Conservation (phyloP, 2,797 vertebrate species). For the Champsocephalus gunnari region DNA sequence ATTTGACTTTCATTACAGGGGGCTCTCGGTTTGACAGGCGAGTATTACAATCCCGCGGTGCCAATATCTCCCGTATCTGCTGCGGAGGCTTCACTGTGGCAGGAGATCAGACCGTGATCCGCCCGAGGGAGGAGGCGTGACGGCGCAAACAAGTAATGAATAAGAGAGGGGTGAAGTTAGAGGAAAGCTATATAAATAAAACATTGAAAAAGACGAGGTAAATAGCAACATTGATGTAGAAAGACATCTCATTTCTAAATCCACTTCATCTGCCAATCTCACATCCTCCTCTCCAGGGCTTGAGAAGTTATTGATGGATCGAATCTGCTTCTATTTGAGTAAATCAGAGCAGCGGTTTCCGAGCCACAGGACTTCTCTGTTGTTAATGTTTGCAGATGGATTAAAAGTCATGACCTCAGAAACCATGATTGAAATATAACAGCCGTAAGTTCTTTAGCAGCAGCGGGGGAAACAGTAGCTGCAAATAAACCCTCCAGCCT, state of each 20-base stretch:
- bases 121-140: constrained; percentile 50
- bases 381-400: constrained; percentile 48
- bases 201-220: neutral
- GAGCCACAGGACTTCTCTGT: constrained; percentile 22
- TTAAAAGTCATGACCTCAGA: constrained; percentile 34
- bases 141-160: constrained; percentile 29
- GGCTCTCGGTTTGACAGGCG: constrained; percentile 38
- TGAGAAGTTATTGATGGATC: constrained; percentile 52
- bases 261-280: constrained; percentile 50
- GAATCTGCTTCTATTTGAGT: constrained; percentile 52
- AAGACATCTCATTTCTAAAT: constrained; percentile 35
- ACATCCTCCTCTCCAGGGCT: constrained; percentile 30
- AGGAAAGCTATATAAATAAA: neutral
- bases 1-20: constrained; percentile 43
- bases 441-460: constrained; percentile 23
- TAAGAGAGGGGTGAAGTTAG: constrained; percentile 53
- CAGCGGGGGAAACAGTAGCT: neutral
- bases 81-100: constrained; percentile 50
- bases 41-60: constrained; percentile 59
- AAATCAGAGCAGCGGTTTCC: constrained; percentile 24
- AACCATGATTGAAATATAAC: constrained; percentile 32
- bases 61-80: constrained; percentile 65
- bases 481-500: constrained; percentile 6
- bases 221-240: constrained; percentile 6
- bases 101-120: constrained; percentile 63